These are phyloP conservation scores for Platynereis dumerilii DNA, from an alignment of 2,888 invertebrate species.

Conservation along the genomic window DNA sequence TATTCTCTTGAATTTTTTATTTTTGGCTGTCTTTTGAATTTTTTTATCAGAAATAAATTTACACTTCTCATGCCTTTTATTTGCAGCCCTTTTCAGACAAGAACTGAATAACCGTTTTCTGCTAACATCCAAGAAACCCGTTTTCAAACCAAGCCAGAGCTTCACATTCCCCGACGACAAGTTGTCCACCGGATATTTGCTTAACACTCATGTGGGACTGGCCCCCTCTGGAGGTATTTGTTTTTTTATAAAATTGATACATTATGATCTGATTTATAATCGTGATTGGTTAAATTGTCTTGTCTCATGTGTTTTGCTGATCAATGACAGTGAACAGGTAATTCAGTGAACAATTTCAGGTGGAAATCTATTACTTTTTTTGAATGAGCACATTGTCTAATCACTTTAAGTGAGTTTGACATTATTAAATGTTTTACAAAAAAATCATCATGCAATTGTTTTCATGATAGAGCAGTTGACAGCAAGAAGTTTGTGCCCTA, in stretches of 20 bases:
- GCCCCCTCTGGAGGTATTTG: slow-evolving; percentile 59
- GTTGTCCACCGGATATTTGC: slow-evolving; percentile 66
- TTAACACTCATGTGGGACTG: slow-evolving; percentile 78
- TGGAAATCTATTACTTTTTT: slow-evolving; percentile 4
- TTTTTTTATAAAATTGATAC: not conserved
- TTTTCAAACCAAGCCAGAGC: slow-evolving; percentile 78
- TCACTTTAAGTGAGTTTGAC: too few relatives aligned
- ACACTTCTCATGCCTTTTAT: slow-evolving; percentile 8
- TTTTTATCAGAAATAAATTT: not conserved
- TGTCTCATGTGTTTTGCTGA: too few relatives aligned
- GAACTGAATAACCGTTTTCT: slow-evolving; percentile 76
- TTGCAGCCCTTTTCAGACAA: slow-evolving; percentile 72
- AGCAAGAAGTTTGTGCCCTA: too few relatives aligned
- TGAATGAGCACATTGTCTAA: not conserved
- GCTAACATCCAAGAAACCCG: slow-evolving; percentile 74
- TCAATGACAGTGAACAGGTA: too few relatives aligned
- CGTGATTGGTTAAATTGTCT: too few relatives aligned
- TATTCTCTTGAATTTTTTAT: too few relatives aligned
- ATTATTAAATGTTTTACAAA: too few relatives aligned
- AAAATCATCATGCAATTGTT: too few relatives aligned
- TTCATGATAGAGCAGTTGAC: too few relatives aligned
- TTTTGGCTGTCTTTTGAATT: too few relatives aligned
- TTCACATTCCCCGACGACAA: slow-evolving; percentile 47
- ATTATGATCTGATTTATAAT: too few relatives aligned
- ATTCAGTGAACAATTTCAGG: not conserved